Evolutionary conservation across 2,797 vertebrate genomes (phyloP).

Genomic region (Podarcis siculus): DNA sequence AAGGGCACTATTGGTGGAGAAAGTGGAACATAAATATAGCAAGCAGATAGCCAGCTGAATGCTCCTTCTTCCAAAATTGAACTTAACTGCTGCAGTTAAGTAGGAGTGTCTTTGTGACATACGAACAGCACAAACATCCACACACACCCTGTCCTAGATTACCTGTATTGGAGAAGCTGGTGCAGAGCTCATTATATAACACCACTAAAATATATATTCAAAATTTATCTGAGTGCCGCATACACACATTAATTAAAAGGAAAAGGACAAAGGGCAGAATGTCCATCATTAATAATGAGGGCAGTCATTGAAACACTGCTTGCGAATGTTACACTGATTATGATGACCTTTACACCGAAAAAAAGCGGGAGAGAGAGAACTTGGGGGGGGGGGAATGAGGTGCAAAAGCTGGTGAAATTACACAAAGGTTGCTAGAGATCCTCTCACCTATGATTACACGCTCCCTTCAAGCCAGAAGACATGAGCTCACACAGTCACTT

Average conservation of each 20-base stretch:
- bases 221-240: slow-evolving; percentile 9
- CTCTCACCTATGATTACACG: background rate
- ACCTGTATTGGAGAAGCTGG: background rate
- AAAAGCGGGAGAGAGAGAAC: background rate
- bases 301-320: slow-evolving; percentile 42
- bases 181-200: background rate
- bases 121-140: background rate
- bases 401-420: slow-evolving; percentile 10
- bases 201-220: slow-evolving; percentile 29
- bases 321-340: background rate
- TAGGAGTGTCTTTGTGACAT: background rate
- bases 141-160: background rate
- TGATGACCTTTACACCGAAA: slow-evolving; percentile 34
- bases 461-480: slow-evolving; percentile 6
- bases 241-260: slow-evolving; percentile 31
- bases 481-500: too few relatives aligned
- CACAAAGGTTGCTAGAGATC: slow-evolving; percentile 21
- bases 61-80: background rate
- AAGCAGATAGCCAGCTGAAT: background rate
- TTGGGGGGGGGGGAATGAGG: slow-evolving; percentile 1
- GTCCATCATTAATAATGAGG: slow-evolving; percentile 45
- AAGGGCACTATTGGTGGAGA: background rate
- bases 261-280: background rate
- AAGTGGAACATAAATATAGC: background rate
- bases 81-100: background rate